Evolutionary conservation across 2,797 vertebrate species (phyloP), one percentile per base, ranked within the genome.

Genomic region (Antennarius maculatus): DNA sequence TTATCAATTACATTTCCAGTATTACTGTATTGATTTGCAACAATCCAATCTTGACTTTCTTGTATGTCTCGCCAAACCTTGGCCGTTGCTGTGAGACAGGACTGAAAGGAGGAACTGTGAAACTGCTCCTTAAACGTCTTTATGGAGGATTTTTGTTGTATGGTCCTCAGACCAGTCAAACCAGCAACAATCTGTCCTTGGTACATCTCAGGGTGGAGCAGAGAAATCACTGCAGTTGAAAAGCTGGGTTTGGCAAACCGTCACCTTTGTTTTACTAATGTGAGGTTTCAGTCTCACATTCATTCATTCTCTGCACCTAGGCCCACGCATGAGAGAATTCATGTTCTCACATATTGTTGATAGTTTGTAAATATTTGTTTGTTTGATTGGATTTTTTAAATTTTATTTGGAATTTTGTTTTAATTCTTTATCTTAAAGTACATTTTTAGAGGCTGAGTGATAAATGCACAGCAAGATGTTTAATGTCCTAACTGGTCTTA

Each of bases 161-260:
- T 61, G 70, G 80, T 74, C 76, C 48, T 45, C 49, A 73, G 74
- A 89, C 86, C 77, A 71, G 89, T 89, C 61, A 75, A 81, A 88
- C 87, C 85, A 79, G 82, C 80, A 85, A 16, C 86, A 75, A 66
- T 76, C 69, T 3, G 70, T 46, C 63, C 63, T 23, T 8, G 10
- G 58, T 87, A 80, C 73, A 78, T 71, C 74, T 64, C 64, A 62
- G 78, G 85, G 85, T 75, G 89, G 86, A 86, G 83, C 71, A 65
- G 64, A 81, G 17, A 79, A 87, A 89, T 87, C 86, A 79, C 66
- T 76, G 80, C 74, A 0, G 45, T 61, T 81, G 53, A 81, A 59
- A 79, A 57, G 34, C 39, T 60, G 76, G 76, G 74, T 83, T 79
- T 66, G 61, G 16, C 68, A n/a, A 87, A 86, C 80, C 7, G 82